These are phyloP conservation scores for Drosophila nebulosa DNA, from an alignment of 1,140 invertebrate species.

Conservation along the genomic window DNA sequence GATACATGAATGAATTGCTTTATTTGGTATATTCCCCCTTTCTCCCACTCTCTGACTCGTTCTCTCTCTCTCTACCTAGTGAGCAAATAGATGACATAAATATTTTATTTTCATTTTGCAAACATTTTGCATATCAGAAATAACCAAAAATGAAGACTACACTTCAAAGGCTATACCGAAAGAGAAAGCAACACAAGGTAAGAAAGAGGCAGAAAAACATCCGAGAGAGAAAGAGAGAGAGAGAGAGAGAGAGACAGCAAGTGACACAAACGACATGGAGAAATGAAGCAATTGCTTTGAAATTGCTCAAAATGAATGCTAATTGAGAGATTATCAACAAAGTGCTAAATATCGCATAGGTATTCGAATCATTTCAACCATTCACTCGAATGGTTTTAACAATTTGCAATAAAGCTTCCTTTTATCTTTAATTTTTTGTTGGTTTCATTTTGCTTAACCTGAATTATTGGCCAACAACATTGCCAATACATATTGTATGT, in stretches of 20 bases:
- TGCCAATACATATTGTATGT: not conserved
- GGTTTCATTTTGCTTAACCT: not conserved
- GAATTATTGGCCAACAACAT: not conserved
- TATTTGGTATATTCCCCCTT: not conserved
- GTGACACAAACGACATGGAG: not conserved
- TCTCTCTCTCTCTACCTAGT: not conserved
- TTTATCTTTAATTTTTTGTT: not conserved
- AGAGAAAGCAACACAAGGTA: not conserved
- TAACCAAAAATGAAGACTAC: not conserved
- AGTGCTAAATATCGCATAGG: not conserved
- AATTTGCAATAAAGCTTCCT: not conserved
- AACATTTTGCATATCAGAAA: slow-evolving; percentile 16
- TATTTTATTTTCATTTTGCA: slow-evolving; percentile 57
- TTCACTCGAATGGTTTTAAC: not conserved
- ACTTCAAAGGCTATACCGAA: not conserved
- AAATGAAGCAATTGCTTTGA: not conserved
- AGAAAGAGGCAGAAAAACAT: not conserved
- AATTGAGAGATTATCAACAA: not conserved
- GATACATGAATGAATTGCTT: not conserved
- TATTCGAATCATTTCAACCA: not conserved
- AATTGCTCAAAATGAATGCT: not conserved
- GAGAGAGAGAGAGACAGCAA: not conserved
- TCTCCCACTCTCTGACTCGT: not conserved
- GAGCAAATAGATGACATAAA: slow-evolving; percentile 45
- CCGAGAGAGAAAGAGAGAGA: not conserved